A percentile compares a stretch with the other conserved stretches of the same genome.
Conservation (phyloP, 1,140 invertebrate species). For the Ceratina calcarata region DNA sequence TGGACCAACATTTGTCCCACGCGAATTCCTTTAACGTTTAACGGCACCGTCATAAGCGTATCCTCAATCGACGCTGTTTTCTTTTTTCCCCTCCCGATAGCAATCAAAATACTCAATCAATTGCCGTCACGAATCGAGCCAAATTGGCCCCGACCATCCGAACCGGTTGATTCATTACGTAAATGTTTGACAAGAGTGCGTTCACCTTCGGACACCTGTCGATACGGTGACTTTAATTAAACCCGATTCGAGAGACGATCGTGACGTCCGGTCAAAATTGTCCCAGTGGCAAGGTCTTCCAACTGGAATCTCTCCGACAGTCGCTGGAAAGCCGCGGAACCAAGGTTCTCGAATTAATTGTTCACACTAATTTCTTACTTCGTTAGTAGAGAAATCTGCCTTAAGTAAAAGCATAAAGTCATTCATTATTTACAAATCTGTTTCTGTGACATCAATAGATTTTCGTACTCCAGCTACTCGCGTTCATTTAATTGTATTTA, state of each 20-base stretch:
- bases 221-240: constrained; percentile 27
- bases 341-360: not conserved
- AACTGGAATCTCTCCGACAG: not conserved
- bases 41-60: not conserved
- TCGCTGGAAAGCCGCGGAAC: not conserved
- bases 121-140: not conserved
- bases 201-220: constrained; percentile 28
- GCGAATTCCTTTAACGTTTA: constrained; percentile 55
- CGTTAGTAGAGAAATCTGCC: not conserved
- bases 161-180: not conserved
- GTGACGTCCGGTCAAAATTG: not conserved
- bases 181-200: constrained; percentile 9
- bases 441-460: too few species aligned
- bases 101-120: not conserved
- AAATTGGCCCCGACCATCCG: not conserved
- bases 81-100: not conserved
- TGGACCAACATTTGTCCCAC: constrained; percentile 42
- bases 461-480: too few species aligned
- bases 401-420: not conserved
- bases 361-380: not conserved
- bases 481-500: too few species aligned
- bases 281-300: not conserved
- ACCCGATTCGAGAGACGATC: not conserved
- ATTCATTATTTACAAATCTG: too few species aligned
- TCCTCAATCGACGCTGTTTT: not conserved